A percentile compares a stretch with the other conserved stretches of the same genome.
Conservation (phyloP, 2,888 invertebrate genomes). For the Epinotia demarniana region DNA sequence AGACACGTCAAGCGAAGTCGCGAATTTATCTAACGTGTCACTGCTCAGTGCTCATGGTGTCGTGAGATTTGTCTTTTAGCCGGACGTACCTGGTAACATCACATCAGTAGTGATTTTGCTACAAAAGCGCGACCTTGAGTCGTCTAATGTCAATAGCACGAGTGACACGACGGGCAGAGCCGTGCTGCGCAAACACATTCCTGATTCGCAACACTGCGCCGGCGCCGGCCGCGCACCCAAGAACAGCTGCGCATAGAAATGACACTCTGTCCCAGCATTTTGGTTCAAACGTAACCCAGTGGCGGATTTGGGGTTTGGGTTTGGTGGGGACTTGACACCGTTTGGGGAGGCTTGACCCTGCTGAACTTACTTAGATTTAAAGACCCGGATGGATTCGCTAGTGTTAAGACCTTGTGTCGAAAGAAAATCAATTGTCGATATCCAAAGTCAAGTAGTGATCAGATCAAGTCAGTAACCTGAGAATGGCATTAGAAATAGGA, state of each 20-base stretch:
- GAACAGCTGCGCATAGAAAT: background rate
- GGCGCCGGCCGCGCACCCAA: background rate
- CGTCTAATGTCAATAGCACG: constrained; percentile 26
- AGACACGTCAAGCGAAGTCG: background rate
- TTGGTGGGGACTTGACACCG: too few species aligned
- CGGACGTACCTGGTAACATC: too few species aligned
- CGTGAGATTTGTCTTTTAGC: background rate
- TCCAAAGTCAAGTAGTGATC: too few species aligned
- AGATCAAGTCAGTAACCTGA: too few species aligned
- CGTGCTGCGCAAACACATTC: constrained; percentile 45
- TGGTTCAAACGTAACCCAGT: background rate
- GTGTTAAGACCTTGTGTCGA: too few species aligned
- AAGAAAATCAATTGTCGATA: too few species aligned
- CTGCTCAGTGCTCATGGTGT: background rate
- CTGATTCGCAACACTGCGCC: constrained; percentile 44
- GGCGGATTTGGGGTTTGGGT: too few species aligned
- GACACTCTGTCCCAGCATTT: background rate
- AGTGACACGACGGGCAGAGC: constrained; percentile 21
- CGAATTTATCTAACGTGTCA: background rate
- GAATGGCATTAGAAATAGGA: too few species aligned
- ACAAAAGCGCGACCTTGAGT: constrained; percentile 13
- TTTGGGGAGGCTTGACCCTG: too few species aligned
- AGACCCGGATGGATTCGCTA: too few species aligned
- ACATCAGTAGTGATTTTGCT: background rate
- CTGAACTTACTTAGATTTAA: too few species aligned